Evolutionary conservation across 1,140 invertebrate genomes (phyloP), one percentile per base, ranked within the genome.

Genomic region (Nautilus pompilius): DNA sequence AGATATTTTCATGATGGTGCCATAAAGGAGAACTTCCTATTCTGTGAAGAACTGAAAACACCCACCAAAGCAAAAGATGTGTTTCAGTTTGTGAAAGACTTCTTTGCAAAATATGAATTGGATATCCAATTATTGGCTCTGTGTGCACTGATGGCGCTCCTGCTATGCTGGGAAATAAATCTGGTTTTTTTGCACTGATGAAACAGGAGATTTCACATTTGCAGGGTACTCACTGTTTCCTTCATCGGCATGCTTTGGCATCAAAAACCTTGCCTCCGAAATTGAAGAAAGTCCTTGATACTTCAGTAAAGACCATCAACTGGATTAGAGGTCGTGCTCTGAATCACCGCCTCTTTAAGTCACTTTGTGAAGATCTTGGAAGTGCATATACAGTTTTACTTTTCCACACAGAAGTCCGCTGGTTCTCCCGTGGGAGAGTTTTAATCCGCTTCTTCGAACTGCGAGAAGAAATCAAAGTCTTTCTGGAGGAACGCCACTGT

Each of bases 231-330:
- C 15, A 33, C 32, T 56, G 26, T 29, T 2, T 29, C 26, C 26
- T 56, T 56, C 32, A 33, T 49, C 20, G 48, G 8, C 48, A 49
- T 49, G 48, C 48, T 49, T 49, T 49, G 20, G 13, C 1, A 22
- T 33, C 32, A 3, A 29, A 56, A 30, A 30, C 26, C 17, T 56
- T 56, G 32, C 26, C 26, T 15, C 32, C 48, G 26, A 13, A 49
- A 24, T 49, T 49, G 20, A 22, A 49, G 20, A 49, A 49, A 17
- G 10, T 49, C 20, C 26, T 28, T 15, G 1, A 56, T 15, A 30
- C 54, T 33, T 56, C 26, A 13, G 54, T 33, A 15, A 56, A 56
- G 32, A 56, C 32, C 32, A 33, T 56, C 15, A 56, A 56, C 54
- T 28, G 26, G 26, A 56, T 56, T 15, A 29, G 54, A 56, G 2